These are phyloP conservation scores for Heliothis virescens DNA, from an alignment of 1,140 invertebrate species.

Conservation along the genomic window DNA sequence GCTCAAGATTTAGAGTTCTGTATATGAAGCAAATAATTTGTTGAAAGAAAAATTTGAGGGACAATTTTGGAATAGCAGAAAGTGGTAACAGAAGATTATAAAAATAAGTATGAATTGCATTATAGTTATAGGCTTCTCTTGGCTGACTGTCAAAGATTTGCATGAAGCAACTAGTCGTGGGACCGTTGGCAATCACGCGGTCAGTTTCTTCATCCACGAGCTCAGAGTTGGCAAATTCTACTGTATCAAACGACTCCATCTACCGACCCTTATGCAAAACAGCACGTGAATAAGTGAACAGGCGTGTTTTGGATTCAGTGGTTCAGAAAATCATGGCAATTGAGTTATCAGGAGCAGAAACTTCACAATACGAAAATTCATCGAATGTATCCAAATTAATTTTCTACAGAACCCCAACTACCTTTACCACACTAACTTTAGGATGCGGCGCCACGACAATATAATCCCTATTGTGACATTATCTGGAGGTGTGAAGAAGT, in stretches of 20 bases:
- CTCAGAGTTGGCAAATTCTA: conserved; percentile 15
- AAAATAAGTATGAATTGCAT: background rate
- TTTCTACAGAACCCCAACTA: background rate
- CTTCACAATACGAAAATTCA: too few species aligned
- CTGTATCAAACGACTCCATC: conserved; percentile 16
- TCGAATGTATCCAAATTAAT: too few species aligned
- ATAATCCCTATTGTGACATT: background rate
- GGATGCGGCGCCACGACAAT: background rate
- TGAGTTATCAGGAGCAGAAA: background rate
- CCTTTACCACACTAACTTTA: too few species aligned
- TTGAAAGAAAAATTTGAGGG: background rate
- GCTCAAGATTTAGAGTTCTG: conserved; percentile 7
- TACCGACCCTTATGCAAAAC: conserved; percentile 17
- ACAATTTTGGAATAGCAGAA: too few species aligned
- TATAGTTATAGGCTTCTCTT: conserved; percentile 7
- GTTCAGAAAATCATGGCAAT: background rate
- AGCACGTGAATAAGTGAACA: background rate
- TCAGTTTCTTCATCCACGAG: conserved; percentile 15
- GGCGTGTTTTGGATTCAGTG: background rate
- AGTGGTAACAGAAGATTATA: background rate
- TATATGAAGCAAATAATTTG: background rate
- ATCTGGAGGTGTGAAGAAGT: conserved; percentile 17
- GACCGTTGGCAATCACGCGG: conserved; percentile 14
- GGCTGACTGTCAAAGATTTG: conserved; percentile 18
- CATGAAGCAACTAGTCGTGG: conserved; percentile 17